Conservation (phyloP, 2,113 vertebrate genomes). For the Sapayoa aenigma region DNA sequence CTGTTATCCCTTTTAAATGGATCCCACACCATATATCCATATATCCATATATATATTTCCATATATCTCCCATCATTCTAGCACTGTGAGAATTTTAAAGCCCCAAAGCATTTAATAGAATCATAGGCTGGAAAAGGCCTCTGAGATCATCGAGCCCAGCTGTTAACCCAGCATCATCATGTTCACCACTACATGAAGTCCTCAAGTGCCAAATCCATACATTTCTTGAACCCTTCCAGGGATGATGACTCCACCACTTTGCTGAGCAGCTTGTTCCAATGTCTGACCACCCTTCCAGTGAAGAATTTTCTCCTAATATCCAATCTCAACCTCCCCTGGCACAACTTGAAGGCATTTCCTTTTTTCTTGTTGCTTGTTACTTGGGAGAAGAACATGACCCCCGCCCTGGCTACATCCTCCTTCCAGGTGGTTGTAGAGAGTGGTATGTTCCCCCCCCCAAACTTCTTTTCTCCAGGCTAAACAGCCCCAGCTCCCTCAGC, state of each 20-base stretch:
- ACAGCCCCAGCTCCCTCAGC: background rate
- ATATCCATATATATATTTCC: too few species aligned
- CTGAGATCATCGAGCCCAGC: background rate
- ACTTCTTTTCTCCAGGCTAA: background rate
- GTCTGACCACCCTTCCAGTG: background rate
- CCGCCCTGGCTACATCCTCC: background rate
- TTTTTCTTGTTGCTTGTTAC: background rate
- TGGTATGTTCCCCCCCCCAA: background rate
- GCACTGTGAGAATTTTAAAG: background rate
- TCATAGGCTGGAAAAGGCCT: background rate
- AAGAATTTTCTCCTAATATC: background rate
- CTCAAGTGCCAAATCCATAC: background rate
- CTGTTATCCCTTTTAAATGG: background rate
- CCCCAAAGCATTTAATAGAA: background rate
- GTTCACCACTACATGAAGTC: background rate
- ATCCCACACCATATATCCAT: too few species aligned
- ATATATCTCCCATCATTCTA: background rate
- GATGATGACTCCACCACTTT: background rate
- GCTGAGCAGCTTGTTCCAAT: background rate
- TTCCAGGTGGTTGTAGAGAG: background rate
- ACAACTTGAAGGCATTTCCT: background rate
- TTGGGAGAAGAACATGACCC: accelerated
- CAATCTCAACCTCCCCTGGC: background rate
- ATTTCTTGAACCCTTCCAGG: background rate
- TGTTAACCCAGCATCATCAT: background rate